phyloP scores from a whole-genome alignment of 2,797 vertebrate genomes.

The Natrix natrix region DNA sequence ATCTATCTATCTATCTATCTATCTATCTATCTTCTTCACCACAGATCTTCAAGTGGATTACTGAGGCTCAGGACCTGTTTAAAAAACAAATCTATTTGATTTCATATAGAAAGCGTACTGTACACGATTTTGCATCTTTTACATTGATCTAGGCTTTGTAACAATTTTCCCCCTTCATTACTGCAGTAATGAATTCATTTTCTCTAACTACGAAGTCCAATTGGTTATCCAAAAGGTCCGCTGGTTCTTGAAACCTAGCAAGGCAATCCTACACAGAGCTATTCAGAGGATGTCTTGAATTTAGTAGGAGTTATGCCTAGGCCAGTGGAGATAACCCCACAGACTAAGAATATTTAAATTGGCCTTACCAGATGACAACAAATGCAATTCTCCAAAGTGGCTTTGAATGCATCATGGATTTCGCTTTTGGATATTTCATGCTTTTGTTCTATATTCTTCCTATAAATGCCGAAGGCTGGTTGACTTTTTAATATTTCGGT shows the following conservation, averaged over 20 bases:
- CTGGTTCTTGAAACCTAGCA: background rate
- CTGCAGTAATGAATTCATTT: background rate
- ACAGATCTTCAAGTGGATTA: background rate
- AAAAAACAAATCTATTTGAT: background rate
- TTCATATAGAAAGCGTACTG: background rate
- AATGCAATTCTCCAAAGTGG: background rate
- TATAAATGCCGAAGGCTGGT: background rate
- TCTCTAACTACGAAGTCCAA: conserved; percentile 1
- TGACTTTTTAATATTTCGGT: background rate
- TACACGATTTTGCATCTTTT: background rate
- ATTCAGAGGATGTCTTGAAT: background rate
- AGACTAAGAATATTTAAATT: background rate
- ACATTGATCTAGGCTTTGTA: background rate
- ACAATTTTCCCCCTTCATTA: background rate
- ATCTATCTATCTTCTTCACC: too few relatives aligned
- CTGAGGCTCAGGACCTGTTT: background rate
- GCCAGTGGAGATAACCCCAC: background rate
- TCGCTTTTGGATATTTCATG: background rate
- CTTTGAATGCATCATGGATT: background rate
- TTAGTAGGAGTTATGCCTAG: background rate
- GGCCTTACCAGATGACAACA: background rate
- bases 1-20: too few relatives aligned
- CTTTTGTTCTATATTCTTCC: background rate
- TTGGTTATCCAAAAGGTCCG: background rate
- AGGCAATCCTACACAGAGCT: background rate